Evolutionary conservation across 2,888 invertebrate species (phyloP).

Genomic region (Brachynemurus nebulosus): DNA sequence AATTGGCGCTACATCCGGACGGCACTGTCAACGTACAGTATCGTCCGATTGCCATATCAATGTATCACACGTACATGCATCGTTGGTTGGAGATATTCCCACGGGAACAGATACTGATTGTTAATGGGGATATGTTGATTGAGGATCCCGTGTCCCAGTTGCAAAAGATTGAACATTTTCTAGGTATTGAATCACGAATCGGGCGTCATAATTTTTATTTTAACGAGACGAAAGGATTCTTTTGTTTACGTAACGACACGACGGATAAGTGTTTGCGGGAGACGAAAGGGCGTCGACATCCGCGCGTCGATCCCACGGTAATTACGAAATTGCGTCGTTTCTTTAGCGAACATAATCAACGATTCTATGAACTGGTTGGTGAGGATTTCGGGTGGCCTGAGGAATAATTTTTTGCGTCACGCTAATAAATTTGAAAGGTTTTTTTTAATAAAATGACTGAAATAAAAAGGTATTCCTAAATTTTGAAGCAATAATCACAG

Average conservation of each 20-base stretch:
- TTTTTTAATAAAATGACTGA: too few relatives aligned
- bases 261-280: constrained; percentile 72
- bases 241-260: constrained; percentile 75
- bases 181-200: constrained; percentile 56
- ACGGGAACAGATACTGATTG: constrained; percentile 79
- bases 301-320: constrained; percentile 65
- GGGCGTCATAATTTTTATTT: constrained; percentile 86
- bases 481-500: too few relatives aligned
- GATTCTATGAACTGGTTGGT: constrained; percentile 84
- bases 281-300: constrained; percentile 73
- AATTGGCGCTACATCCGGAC: constrained; percentile 64
- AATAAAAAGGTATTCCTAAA: too few relatives aligned
- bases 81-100: constrained; percentile 89
- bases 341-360: constrained; percentile 83
- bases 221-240: constrained; percentile 94
- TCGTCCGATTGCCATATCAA: constrained; percentile 70
- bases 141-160: constrained; percentile 82
- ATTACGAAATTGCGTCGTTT: constrained; percentile 69
- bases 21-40: constrained; percentile 75
- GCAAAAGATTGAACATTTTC: constrained; percentile 73
- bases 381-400: constrained; percentile 91
- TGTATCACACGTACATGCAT: constrained; percentile 83
- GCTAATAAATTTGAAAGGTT: too few relatives aligned
- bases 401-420: too few relatives aligned
- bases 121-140: constrained; percentile 86